phyloP scores from a whole-genome alignment of 2,888 invertebrate species.

The Microlaimidae sp. region DNA sequence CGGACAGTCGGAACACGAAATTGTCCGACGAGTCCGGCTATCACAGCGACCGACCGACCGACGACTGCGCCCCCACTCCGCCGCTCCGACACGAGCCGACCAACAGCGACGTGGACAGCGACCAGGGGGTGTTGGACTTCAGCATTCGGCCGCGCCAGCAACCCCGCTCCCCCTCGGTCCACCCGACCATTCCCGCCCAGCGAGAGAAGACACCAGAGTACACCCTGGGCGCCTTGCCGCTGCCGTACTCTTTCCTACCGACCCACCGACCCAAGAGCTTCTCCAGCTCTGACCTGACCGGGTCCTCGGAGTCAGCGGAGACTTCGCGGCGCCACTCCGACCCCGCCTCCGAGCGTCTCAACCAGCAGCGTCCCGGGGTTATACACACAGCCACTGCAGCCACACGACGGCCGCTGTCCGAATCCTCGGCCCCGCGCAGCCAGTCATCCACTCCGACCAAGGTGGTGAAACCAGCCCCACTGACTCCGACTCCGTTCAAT shows the following conservation, averaged over 20 bases:
- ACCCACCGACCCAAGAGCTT: background rate
- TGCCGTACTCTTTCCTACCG: background rate
- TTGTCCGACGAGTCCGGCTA: conserved; percentile 16
- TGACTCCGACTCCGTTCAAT: background rate
- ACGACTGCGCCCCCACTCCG: background rate
- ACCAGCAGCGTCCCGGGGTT: background rate
- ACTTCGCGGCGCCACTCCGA: no score
- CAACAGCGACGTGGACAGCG: background rate
- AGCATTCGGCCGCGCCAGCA: conserved; percentile 23
- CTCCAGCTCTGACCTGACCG: background rate
- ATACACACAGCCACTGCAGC: background rate
- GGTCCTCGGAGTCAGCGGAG: background rate
- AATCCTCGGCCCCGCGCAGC: background rate
- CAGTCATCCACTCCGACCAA: background rate
- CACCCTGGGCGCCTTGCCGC: background rate
- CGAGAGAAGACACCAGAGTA: background rate
- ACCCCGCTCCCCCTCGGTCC: no score
- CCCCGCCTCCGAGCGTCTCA: background rate
- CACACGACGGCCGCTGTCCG: background rate
- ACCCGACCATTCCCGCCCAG: no score
- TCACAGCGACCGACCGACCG: conserved; percentile 12
- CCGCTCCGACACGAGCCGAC: background rate
- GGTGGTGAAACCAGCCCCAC: background rate
- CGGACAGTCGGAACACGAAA: conserved; percentile 7
- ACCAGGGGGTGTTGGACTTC: conserved; percentile 22